phyloP scores from a whole-genome alignment of 2,888 invertebrate genomes.

The Agrotis ipsilon region DNA sequence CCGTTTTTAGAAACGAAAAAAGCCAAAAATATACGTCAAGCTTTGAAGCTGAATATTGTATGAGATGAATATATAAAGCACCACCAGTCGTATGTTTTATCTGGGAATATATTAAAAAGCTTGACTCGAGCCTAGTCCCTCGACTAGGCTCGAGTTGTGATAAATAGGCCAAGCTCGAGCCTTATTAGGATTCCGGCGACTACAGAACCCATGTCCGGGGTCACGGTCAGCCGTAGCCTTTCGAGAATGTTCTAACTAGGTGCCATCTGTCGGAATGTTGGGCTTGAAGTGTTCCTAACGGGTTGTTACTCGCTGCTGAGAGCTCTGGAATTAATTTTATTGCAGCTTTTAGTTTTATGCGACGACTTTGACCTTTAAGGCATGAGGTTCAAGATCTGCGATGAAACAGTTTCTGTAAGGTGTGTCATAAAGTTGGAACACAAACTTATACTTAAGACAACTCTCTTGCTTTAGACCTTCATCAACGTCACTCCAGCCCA shows the following conservation, averaged over 20 bases:
- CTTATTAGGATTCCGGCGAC: slow-evolving; percentile 63
- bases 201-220: slow-evolving; percentile 53
- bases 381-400: neutral
- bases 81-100: slow-evolving; percentile 32
- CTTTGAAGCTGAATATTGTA: slow-evolving; percentile 54
- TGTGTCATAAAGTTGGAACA: neutral
- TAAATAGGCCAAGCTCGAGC: no score
- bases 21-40: slow-evolving; percentile 45
- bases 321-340: slow-evolving; percentile 2
- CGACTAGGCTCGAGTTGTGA: no score
- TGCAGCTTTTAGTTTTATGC: slow-evolving; percentile 4
- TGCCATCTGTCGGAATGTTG: slow-evolving; percentile 35
- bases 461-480: no score
- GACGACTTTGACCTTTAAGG: neutral
- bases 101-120: slow-evolving; percentile 58
- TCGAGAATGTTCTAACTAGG: slow-evolving; percentile 56
- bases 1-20: slow-evolving; percentile 23
- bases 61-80: slow-evolving; percentile 48
- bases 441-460: neutral
- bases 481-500: neutral
- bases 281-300: slow-evolving; percentile 13
- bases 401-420: neutral
- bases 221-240: slow-evolving; percentile 53
- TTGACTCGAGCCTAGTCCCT: slow-evolving; percentile 45
- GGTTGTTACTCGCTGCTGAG: neutral